Evolutionary conservation across 2,888 invertebrate species (phyloP).

Genomic region (Hirtodrosophila confusa): DNA sequence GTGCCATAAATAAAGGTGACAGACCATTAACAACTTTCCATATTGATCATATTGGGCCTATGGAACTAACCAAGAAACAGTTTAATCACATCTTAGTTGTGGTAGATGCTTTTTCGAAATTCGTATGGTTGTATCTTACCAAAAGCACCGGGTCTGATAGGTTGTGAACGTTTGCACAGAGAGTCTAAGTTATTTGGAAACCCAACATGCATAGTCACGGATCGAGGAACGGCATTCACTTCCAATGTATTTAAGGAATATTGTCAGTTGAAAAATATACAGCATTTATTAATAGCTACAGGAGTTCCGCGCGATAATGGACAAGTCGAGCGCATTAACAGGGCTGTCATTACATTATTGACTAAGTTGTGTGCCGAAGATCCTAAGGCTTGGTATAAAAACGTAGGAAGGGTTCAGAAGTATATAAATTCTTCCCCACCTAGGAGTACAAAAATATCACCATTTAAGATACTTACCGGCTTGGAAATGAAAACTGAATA

Average conservation of each 20-base stretch:
- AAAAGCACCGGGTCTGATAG: too few relatives aligned
- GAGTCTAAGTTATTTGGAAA: too few relatives aligned
- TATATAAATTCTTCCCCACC: conserved; percentile 10
- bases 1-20: too few relatives aligned
- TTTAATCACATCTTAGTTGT: too few relatives aligned
- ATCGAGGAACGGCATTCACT: conserved; percentile 3
- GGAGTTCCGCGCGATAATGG: conserved; percentile 11
- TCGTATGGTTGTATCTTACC: too few relatives aligned
- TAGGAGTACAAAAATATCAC: background rate
- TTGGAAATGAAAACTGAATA: background rate
- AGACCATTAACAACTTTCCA: too few relatives aligned
- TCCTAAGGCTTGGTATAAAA: conserved; percentile 10
- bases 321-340: conserved; percentile 9
- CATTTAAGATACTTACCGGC: background rate
- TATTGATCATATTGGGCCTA: too few relatives aligned
- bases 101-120: too few relatives aligned
- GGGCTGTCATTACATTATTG: conserved; percentile 7
- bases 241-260: conserved; percentile 1
- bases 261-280: conserved; percentile 12
- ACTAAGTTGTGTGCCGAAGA: conserved; percentile 4
- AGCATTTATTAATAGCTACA: conserved; percentile 16
- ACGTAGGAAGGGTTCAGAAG: conserved; percentile 12
- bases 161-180: too few relatives aligned
- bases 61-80: too few relatives aligned
- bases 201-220: too few relatives aligned